Evolutionary conservation across 2,113 vertebrate genomes (phyloP).

Genomic region (Dromas ardeola): DNA sequence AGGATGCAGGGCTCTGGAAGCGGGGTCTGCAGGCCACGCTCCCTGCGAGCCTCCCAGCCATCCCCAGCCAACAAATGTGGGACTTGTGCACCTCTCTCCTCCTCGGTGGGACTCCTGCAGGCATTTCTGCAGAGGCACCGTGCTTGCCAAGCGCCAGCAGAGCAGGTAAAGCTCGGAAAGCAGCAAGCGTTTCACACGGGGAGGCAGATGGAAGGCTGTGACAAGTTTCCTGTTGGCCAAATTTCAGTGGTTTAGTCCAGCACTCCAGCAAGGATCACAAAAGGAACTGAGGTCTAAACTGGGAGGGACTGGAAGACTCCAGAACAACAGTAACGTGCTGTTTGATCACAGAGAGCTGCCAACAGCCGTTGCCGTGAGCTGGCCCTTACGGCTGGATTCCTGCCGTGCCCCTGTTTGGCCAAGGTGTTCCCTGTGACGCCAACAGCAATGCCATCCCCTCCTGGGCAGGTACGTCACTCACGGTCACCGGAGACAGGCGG

Average conservation of each 20-base stretch:
- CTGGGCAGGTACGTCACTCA: neutral
- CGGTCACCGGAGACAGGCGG: neutral
- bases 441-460: accelerated
- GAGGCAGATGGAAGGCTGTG: neutral
- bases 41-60: neutral
- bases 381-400: accelerated
- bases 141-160: accelerated
- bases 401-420: constrained; percentile 28
- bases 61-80: accelerated
- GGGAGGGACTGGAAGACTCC: neutral
- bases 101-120: neutral
- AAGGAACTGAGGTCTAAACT: neutral
- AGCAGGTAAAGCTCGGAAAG: accelerated
- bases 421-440: constrained; percentile 14
- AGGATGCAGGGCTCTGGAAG: neutral
- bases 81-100: neutral
- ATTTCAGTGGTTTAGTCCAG: neutral
- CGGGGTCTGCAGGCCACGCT: accelerated
- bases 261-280: neutral
- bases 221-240: neutral
- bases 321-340: neutral
- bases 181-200: accelerated
- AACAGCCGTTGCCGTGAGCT: neutral
- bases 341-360: neutral
- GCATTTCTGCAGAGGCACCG: neutral